phyloP scores from a whole-genome alignment of 2,113 vertebrate genomes.

The Tylochromis polylepis region DNA sequence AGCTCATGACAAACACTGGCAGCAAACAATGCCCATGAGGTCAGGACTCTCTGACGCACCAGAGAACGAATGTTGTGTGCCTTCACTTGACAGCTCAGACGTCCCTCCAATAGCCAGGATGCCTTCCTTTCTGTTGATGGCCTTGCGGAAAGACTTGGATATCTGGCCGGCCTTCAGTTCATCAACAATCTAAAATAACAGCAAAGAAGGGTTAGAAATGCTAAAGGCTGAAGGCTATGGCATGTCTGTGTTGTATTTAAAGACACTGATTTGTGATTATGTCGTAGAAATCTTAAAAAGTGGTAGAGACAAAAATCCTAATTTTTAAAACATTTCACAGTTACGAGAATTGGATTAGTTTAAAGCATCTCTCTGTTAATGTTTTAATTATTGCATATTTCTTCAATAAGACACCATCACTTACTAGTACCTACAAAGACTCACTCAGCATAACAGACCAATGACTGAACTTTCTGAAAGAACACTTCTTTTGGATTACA shows the following conservation, averaged over 20 bases:
- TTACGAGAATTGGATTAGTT: not conserved
- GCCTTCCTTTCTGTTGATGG: slow-evolving; percentile 93
- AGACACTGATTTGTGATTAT: not conserved
- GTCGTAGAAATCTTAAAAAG: not conserved
- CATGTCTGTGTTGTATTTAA: not conserved
- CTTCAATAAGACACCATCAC: not conserved
- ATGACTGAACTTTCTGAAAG: not conserved
- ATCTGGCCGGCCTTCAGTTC: slow-evolving; percentile 88
- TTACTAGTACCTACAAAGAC: not conserved
- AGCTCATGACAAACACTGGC: not conserved
- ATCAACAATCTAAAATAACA: slow-evolving; percentile 81
- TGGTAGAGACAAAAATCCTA: not conserved
- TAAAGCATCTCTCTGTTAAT: not conserved
- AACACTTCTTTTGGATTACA: not conserved
- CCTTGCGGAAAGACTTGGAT: slow-evolving; percentile 90
- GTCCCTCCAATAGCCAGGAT: slow-evolving; percentile 93
- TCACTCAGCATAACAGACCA: not conserved
- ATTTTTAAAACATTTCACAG: not conserved
- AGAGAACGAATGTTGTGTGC: slow-evolving; percentile 91
- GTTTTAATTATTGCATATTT: not conserved
- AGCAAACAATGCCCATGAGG: not conserved
- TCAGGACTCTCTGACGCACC: slow-evolving; percentile 40
- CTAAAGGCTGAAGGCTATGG: not conserved
- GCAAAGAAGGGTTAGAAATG: not conserved
- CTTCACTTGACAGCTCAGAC: slow-evolving; percentile 89